Evolutionary conservation across 2,888 invertebrate genomes (phyloP), one percentile per base, ranked within the genome.

Genomic region (Spodoptera littoralis): DNA sequence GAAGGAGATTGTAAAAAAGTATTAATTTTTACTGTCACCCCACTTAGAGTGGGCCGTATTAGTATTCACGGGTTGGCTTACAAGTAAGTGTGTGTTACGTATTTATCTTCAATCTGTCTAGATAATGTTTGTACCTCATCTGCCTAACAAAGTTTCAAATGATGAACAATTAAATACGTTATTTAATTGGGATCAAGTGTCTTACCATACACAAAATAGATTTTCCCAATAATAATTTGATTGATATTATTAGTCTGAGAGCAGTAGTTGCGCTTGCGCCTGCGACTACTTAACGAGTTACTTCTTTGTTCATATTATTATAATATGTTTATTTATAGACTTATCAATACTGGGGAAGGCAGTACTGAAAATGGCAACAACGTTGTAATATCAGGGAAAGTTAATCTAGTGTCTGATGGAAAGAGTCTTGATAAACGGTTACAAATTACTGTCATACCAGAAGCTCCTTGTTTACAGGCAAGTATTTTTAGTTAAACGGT

Each of bases 391-490:
- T 90, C 92, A 55, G 97, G 97, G 6, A 96, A 96, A 87, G 93
- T 96, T 93, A 96, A 70, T 94, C 95, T 78, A 86, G 65, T 81
- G 2, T 75, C 84, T 45, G 84, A 95, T 71, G 90, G 95, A 18
- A 96, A 96, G 80, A 95, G 94, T 9, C 90, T 92, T 13, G 97
- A 98, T 86, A 96, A 96, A 76, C 95, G 97, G 71, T 94, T 99
- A 57, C 95, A 96, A 74, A 96, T 98, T 60, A 96, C 96, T 70
- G 96, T 99, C 55, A 96, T 97, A 50, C 96, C 97, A 12, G 96
- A 96, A 73, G 97, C 98, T 69, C 98, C 99, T 0, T 97, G 97
- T 82, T 93, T 99, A 82, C 97, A 98, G 95, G 97, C 97, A 90
- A 84, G 66, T 64, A 0, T 24, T 36, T 51, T 13, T 43, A 4